Conservation (phyloP, 2,888 invertebrate species). For the Drosophila incognita region DNA sequence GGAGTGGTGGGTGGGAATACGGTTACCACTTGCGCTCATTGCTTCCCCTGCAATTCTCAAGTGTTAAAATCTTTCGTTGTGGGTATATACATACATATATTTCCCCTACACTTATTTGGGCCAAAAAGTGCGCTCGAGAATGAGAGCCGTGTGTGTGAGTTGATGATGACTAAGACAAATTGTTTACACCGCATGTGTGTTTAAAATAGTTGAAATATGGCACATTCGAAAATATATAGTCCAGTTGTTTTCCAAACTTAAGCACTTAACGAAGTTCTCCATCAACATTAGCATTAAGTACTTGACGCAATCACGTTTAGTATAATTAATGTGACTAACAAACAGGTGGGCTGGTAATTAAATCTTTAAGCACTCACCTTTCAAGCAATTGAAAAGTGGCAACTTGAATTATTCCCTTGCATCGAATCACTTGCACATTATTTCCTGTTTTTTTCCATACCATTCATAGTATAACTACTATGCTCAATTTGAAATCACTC, state of each 20-base stretch:
- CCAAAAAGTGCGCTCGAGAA: conserved; percentile 28
- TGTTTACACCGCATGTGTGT: conserved; percentile 52
- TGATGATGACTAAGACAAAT: conserved; percentile 71
- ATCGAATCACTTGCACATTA: background rate
- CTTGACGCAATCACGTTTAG: conserved; percentile 6
- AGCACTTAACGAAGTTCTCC: conserved; percentile 6
- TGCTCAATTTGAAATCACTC: background rate
- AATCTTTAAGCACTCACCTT: background rate
- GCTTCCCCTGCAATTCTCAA: conserved; percentile 18
- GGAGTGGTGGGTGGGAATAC: background rate
- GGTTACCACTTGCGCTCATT: background rate
- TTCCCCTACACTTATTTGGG: conserved; percentile 34
- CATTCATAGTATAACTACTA: background rate
- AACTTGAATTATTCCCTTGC: background rate
- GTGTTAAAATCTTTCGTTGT: conserved; percentile 35
- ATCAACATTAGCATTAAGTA: conserved; percentile 18
- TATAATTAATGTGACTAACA: conserved; percentile 2
- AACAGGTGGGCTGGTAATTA: conserved; percentile 1
- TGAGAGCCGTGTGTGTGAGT: conserved; percentile 22
- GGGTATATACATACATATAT: conserved; percentile 11
- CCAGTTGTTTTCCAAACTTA: conserved; percentile 18
- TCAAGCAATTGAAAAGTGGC: background rate
- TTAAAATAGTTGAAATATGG: conserved; percentile 71
- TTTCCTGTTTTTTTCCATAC: background rate
- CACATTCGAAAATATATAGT: conserved; percentile 24